phyloP scores from a whole-genome alignment of 2,888 invertebrate genomes.

The Selenia dentaria region DNA sequence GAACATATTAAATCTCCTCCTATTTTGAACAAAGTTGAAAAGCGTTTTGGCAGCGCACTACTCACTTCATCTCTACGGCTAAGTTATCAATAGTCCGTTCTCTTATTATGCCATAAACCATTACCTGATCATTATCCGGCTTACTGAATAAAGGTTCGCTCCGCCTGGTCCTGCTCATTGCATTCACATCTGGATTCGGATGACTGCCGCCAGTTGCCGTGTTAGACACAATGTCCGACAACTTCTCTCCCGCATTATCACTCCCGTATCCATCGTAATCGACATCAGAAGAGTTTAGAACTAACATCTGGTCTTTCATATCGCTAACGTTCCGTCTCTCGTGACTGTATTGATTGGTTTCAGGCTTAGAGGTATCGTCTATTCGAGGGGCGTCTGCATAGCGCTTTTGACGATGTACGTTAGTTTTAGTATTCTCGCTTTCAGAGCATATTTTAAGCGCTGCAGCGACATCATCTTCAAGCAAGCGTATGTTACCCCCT shows the following conservation, averaged over 20 bases:
- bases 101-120: too few relatives aligned
- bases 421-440: conserved; percentile 27
- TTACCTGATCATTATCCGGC: conserved; percentile 60
- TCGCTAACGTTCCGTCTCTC: conserved; percentile 55
- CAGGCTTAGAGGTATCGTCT: conserved; percentile 49
- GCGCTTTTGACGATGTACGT: conserved; percentile 26
- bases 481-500: conserved; percentile 68
- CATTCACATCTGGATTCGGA: conserved; percentile 25
- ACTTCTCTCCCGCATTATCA: conserved; percentile 47
- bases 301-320: conserved; percentile 48
- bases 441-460: conserved; percentile 61
- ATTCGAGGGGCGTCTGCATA: conserved; percentile 45
- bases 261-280: conserved; percentile 51
- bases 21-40: too few relatives aligned
- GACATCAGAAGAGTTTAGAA: conserved; percentile 58
- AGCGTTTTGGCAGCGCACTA: too few relatives aligned
- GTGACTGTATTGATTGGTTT: conserved; percentile 56
- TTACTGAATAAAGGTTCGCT: conserved; percentile 58
- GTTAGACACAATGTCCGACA: conserved; percentile 44
- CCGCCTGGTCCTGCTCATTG: conserved; percentile 49
- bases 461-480: conserved; percentile 66
- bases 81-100: too few relatives aligned
- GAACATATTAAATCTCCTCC: too few relatives aligned
- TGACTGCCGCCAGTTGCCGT: conserved; percentile 33
- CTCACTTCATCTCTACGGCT: too few relatives aligned